Conservation (phyloP, 2,888 invertebrate species). For the Ophion ellenae region DNA sequence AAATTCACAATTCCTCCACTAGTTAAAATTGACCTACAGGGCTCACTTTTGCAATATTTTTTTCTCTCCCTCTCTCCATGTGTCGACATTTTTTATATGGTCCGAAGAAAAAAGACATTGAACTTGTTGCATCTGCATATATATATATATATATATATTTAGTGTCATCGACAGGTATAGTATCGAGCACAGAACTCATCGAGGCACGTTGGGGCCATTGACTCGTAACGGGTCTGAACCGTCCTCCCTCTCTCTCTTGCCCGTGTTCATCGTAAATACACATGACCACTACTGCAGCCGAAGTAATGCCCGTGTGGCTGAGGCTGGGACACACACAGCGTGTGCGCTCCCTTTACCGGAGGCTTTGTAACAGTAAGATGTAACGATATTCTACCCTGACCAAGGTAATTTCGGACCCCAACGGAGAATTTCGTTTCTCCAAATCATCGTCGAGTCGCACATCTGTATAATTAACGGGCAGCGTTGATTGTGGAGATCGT, state of each 20-base stretch:
- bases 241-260: slow-evolving; percentile 6
- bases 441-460: neutral
- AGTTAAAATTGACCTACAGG: neutral
- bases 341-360: too few relatives aligned
- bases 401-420: too few relatives aligned
- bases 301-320: too few relatives aligned
- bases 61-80: neutral
- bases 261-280: slow-evolving; percentile 41
- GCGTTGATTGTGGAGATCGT: neutral
- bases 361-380: too few relatives aligned
- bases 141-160: too few relatives aligned
- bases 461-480: neutral
- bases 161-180: slow-evolving; percentile 72
- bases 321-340: too few relatives aligned
- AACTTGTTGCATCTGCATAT: too few relatives aligned
- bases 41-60: neutral
- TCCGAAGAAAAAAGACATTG: too few relatives aligned
- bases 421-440: neutral
- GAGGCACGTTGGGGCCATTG: slow-evolving; percentile 76
- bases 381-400: too few relatives aligned
- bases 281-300: slow-evolving; percentile 5
- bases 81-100: neutral
- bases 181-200: slow-evolving; percentile 70
- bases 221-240: slow-evolving; percentile 73
- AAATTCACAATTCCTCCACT: neutral